Percentiles rank a stretch among this genome's conserved stretches.
Evolutionary conservation across 2,797 vertebrate genomes (phyloP).

Genomic region (Phaenicophaeus curvirostris): DNA sequence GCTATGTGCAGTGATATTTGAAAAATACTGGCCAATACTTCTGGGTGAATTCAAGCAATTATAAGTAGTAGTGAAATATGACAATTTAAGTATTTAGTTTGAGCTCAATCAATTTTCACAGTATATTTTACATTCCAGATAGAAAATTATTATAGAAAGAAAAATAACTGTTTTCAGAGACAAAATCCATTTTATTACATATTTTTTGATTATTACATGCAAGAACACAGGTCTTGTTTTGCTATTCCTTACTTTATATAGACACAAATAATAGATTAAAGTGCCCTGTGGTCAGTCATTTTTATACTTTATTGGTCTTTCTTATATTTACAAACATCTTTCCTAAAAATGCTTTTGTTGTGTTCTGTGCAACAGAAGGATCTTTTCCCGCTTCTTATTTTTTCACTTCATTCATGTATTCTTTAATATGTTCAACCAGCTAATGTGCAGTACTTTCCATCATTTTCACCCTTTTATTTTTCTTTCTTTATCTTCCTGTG

Average conservation of each 20-base stretch:
- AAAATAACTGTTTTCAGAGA: not conserved
- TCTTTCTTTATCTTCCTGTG: not conserved
- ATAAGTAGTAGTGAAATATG: slow-evolving; percentile 1
- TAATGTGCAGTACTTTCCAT: not conserved
- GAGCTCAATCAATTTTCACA: not conserved
- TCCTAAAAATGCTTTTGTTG: not conserved
- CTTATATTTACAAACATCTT: not conserved
- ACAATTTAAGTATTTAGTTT: not conserved
- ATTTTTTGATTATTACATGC: not conserved
- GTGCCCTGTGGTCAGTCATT: not conserved
- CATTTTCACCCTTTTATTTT: not conserved
- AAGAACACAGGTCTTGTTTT: not conserved
- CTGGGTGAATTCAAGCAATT: not conserved
- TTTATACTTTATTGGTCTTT: not conserved
- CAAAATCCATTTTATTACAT: not conserved
- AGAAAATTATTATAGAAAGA: not conserved
- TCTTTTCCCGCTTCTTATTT: not conserved
- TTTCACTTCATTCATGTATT: not conserved
- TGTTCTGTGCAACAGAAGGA: not conserved
- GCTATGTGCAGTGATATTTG: not conserved
- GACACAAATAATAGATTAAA: not conserved
- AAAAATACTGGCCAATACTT: not conserved
- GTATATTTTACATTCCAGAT: not conserved
- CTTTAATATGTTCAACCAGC: not conserved
- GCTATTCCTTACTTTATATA: not conserved